phyloP scores from a whole-genome alignment of 2,888 invertebrate species.

The Dasypogon diadema region DNA sequence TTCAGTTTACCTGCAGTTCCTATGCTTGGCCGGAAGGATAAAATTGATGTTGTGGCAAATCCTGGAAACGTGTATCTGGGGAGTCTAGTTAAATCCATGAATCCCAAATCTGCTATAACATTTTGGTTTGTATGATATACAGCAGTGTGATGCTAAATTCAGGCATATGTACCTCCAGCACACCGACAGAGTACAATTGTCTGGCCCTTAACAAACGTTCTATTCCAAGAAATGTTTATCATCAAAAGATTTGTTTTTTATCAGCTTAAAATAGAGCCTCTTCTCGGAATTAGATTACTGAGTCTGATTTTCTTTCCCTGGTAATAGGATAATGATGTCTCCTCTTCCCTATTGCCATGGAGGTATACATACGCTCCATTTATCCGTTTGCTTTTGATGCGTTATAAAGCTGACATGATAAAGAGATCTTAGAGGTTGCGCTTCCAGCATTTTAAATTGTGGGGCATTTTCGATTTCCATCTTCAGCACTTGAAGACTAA shows the following conservation, averaged over 20 bases:
- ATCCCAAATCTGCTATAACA: slow-evolving; percentile 15
- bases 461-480: no score
- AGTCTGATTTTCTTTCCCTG: slow-evolving; percentile 18
- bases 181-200: no score
- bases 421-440: no score
- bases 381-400: no score
- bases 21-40: slow-evolving; percentile 47
- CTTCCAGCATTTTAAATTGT: no score
- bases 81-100: slow-evolving; percentile 51
- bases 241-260: slow-evolving; percentile 32
- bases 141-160: not conserved
- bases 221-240: slow-evolving; percentile 33
- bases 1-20: slow-evolving; percentile 54
- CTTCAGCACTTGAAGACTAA: no score
- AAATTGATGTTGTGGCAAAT: slow-evolving; percentile 55
- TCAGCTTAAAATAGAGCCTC: slow-evolving; percentile 2
- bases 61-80: slow-evolving; percentile 53
- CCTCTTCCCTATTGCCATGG: not conserved
- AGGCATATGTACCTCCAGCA: not conserved
- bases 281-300: slow-evolving; percentile 30
- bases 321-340: slow-evolving; percentile 34
- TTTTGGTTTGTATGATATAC: slow-evolving; percentile 22
- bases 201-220: no score
- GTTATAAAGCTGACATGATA: no score
- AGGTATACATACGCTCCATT: not conserved